phyloP scores from a whole-genome alignment of 1,140 invertebrate genomes.

The Trachymyrmex septentrionalis region DNA sequence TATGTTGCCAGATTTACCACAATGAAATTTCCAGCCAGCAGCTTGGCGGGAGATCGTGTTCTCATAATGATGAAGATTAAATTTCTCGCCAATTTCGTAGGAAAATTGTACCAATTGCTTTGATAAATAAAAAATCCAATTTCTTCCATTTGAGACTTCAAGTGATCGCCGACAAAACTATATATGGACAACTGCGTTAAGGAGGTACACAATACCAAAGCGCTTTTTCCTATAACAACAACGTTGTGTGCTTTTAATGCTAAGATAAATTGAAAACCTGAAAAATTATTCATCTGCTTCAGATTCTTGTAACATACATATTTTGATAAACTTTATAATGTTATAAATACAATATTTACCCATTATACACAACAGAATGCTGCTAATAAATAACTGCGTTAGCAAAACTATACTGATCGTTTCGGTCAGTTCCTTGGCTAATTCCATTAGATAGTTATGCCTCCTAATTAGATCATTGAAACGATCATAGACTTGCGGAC shows the following conservation, averaged over 20 bases:
- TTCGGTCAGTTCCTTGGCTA: slow-evolving; percentile 36
- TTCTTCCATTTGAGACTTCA: slow-evolving; percentile 62
- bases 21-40: slow-evolving; percentile 54
- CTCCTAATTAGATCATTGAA: slow-evolving; percentile 20
- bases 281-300: slow-evolving; percentile 6
- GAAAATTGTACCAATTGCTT: slow-evolving; percentile 58
- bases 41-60: slow-evolving; percentile 19
- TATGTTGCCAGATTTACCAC: slow-evolving; percentile 64
- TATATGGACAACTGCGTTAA: slow-evolving; percentile 53
- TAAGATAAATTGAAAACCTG: slow-evolving; percentile 69
- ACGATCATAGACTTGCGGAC: neutral
- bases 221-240: slow-evolving; percentile 34
- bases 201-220: neutral
- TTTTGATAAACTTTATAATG: neutral
- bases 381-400: slow-evolving; percentile 60
- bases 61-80: slow-evolving; percentile 53
- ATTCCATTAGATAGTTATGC: slow-evolving; percentile 22
- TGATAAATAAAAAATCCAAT: slow-evolving; percentile 51
- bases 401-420: slow-evolving; percentile 43
- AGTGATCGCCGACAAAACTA: slow-evolving; percentile 64
- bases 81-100: slow-evolving; percentile 3
- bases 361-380: slow-evolving; percentile 46
- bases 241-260: slow-evolving; percentile 25
- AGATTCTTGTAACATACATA: neutral
- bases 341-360: slow-evolving; percentile 40